Percentiles rank a stretch among this genome's conserved stretches.
These are phyloP conservation scores for Archips crataeganus DNA, from an alignment of 2,888 invertebrate species.

Conservation along the genomic window DNA sequence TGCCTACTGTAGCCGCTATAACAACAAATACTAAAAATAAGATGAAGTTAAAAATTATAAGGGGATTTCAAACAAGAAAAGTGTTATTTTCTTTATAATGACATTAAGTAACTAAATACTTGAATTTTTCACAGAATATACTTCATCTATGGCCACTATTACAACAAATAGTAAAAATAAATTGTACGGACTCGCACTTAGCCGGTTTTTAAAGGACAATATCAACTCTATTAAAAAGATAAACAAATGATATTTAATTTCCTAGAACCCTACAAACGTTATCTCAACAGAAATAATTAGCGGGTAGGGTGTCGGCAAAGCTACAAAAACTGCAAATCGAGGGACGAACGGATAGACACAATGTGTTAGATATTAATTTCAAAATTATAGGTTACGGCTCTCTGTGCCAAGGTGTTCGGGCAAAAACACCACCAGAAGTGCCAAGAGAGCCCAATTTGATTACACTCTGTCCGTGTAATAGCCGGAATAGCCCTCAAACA, in stretches of 20 bases:
- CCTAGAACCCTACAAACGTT: conserved; percentile 64
- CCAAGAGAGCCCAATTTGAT: conserved; percentile 77
- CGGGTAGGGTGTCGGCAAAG: conserved; percentile 76
- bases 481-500: conserved; percentile 77
- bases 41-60: too few species aligned
- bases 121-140: too few species aligned
- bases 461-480: conserved; percentile 76
- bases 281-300: conserved; percentile 72
- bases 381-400: conserved; percentile 77
- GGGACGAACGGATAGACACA: conserved; percentile 78
- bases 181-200: too few species aligned
- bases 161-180: too few species aligned
- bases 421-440: conserved; percentile 83
- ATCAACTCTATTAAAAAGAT: not conserved
- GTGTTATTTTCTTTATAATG: too few species aligned
- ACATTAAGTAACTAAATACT: too few species aligned
- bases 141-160: too few species aligned
- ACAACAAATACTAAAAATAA: too few species aligned
- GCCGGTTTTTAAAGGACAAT: not conserved
- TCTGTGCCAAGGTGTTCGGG: conserved; percentile 74
- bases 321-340: conserved; percentile 79
- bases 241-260: conserved; percentile 28
- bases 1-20: too few species aligned
- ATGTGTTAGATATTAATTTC: conserved; percentile 85
- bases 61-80: too few species aligned